Percentiles rank a stretch among this genome's conserved stretches.
phyloP scores from a whole-genome alignment of 2,113 vertebrate genomes.

The Sphaerodactylus townsendi region DNA sequence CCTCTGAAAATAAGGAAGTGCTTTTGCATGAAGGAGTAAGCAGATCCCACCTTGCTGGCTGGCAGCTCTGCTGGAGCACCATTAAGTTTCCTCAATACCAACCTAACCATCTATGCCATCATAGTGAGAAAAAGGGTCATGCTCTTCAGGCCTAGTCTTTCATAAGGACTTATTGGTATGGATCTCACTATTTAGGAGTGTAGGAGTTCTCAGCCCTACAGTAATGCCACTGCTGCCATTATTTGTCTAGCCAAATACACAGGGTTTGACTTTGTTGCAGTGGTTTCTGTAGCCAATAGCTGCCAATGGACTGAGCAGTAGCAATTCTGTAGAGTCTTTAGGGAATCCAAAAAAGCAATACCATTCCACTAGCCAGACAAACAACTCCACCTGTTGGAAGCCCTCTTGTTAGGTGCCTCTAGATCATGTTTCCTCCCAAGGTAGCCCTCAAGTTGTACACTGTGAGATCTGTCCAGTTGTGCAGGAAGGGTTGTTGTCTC shows the following conservation, averaged over 20 bases:
- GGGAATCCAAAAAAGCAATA: not conserved
- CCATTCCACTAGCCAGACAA: not conserved
- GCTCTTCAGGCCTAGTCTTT: too few species aligned
- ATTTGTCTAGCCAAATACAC: not conserved
- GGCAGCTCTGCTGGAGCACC: not conserved
- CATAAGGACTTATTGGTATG: too few species aligned
- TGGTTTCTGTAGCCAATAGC: not conserved
- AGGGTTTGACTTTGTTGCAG: not conserved
- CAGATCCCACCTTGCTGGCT: not conserved
- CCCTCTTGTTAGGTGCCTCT: slow-evolving; percentile 88
- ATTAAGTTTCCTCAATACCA: not conserved
- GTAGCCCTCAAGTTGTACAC: slow-evolving; percentile 84
- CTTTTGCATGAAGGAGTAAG: too few species aligned
- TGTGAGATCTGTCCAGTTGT: slow-evolving; percentile 57
- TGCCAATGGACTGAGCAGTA: not conserved
- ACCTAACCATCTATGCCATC: not conserved
- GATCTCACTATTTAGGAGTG: not conserved
- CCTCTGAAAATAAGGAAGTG: not conserved
- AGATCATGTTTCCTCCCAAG: slow-evolving; percentile 91
- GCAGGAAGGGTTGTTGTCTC: slow-evolving; percentile 72
- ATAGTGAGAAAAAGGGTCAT: not conserved
- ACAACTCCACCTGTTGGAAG: slow-evolving; percentile 85
- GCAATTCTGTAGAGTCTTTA: not conserved
- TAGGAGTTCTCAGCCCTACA: not conserved
- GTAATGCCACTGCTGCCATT: not conserved